These are phyloP conservation scores for Drosophila ercepeae DNA, from an alignment of 1,140 invertebrate genomes.

Conservation along the genomic window DNA sequence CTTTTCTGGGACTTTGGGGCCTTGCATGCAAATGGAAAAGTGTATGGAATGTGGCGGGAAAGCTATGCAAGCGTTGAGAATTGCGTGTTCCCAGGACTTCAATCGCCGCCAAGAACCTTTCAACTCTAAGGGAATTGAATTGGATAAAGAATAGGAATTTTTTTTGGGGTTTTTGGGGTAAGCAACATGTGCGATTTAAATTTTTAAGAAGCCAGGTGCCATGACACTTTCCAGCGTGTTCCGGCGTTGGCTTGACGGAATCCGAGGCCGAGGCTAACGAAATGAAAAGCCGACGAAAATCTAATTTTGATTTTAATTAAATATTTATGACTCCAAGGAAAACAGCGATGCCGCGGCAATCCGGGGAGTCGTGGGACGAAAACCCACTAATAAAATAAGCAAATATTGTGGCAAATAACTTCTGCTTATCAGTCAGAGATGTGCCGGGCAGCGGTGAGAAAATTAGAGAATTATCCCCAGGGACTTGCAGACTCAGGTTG, in stretches of 20 bases:
- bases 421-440: slow-evolving; percentile 75
- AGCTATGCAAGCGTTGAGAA: slow-evolving; percentile 47
- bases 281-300: slow-evolving; percentile 34
- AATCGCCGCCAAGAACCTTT: slow-evolving; percentile 51
- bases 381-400: slow-evolving; percentile 71
- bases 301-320: slow-evolving; percentile 81
- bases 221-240: slow-evolving; percentile 23
- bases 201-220: slow-evolving; percentile 57
- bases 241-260: slow-evolving; percentile 22
- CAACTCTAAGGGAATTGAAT: slow-evolving; percentile 32
- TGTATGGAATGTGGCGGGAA: slow-evolving; percentile 45
- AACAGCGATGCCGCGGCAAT: neutral
- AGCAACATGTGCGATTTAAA: slow-evolving; percentile 56
- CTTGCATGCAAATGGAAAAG: slow-evolving; percentile 61
- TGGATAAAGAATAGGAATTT: slow-evolving; percentile 8
- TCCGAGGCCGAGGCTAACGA: slow-evolving; percentile 11
- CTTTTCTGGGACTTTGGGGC: slow-evolving; percentile 42
- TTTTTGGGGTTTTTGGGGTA: slow-evolving; percentile 1
- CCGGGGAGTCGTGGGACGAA: slow-evolving; percentile 4
- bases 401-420: slow-evolving; percentile 80
- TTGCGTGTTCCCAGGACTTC: slow-evolving; percentile 56
- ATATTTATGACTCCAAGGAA: slow-evolving; percentile 60
- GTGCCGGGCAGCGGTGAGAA: slow-evolving; percentile 61
- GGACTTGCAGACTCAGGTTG: slow-evolving; percentile 54
- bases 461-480: slow-evolving; percentile 80